Evolutionary conservation across 2,113 vertebrate genomes (phyloP).

Genomic region (Cavia porcellus): DNA sequence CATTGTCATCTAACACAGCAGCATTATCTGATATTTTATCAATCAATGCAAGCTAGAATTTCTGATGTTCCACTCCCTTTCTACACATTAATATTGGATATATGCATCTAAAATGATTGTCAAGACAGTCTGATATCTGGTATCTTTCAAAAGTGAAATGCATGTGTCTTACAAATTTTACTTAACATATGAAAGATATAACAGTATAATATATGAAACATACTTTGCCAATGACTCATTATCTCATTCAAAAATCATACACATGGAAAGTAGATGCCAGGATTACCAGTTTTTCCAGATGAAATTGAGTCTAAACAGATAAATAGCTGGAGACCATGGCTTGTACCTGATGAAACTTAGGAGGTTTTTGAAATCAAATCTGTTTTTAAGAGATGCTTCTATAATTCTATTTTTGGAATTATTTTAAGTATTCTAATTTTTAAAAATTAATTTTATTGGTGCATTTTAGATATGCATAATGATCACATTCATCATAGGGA

Average conservation of each 20-base stretch:
- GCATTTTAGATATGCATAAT: not conserved
- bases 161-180: too few species aligned
- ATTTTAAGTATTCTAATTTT: not conserved
- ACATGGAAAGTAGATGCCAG: not conserved
- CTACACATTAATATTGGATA: not conserved
- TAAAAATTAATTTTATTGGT: not conserved
- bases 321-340: not conserved
- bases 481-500: not conserved
- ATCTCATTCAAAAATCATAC: not conserved
- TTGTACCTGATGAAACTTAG: not conserved
- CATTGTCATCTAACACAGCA: not conserved
- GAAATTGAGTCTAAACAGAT: not conserved
- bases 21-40: not conserved
- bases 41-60: not conserved
- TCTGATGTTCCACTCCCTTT: not conserved
- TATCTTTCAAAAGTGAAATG: not conserved
- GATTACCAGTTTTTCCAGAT: not conserved
- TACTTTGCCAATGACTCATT: not conserved
- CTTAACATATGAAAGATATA: not conserved
- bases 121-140: not conserved
- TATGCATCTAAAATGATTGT: not conserved
- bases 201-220: not conserved
- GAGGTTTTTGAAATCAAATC: not conserved
- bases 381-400: not conserved
- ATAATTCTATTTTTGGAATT: conserved; percentile 20